phyloP scores from a whole-genome alignment of 2,888 invertebrate genomes.

The Xanthia togata region DNA sequence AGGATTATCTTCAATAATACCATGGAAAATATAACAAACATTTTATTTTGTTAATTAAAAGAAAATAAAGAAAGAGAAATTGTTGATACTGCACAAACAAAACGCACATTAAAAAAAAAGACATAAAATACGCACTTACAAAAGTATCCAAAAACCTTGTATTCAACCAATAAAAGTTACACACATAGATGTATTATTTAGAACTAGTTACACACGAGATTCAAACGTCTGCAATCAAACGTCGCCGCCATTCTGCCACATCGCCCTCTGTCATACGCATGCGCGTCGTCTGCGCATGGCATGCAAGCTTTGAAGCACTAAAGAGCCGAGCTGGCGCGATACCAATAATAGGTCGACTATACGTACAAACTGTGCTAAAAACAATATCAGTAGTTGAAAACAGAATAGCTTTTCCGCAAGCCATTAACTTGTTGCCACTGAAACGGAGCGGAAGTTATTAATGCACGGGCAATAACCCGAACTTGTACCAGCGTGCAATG shows the following conservation, averaged over 20 bases:
- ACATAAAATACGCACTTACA: no score
- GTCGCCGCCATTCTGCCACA: not conserved
- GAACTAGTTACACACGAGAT: not conserved
- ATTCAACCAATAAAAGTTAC: no score
- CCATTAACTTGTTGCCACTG: conserved; percentile 27
- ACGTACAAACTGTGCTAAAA: not conserved
- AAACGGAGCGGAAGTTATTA: conserved; percentile 33
- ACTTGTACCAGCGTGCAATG: conserved; percentile 6
- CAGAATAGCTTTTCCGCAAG: conserved; percentile 9
- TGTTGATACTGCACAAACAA: no score
- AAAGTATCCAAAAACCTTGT: no score
- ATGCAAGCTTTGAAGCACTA: not conserved
- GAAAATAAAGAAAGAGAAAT: no score
- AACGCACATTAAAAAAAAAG: no score
- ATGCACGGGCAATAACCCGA: conserved; percentile 4
- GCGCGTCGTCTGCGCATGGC: not conserved
- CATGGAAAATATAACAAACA: not conserved
- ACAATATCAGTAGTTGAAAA: conserved; percentile 7
- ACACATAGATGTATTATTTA: no score
- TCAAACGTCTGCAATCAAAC: not conserved
- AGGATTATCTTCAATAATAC: not conserved
- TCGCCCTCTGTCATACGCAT: not conserved
- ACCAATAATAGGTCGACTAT: not conserved
- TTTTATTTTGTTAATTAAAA: not conserved
- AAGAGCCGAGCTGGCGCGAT: not conserved